A percentile compares a stretch with the other conserved stretches of the same genome.
phyloP scores from a whole-genome alignment of 2,113 vertebrate species.

The Candoia aspera region DNA sequence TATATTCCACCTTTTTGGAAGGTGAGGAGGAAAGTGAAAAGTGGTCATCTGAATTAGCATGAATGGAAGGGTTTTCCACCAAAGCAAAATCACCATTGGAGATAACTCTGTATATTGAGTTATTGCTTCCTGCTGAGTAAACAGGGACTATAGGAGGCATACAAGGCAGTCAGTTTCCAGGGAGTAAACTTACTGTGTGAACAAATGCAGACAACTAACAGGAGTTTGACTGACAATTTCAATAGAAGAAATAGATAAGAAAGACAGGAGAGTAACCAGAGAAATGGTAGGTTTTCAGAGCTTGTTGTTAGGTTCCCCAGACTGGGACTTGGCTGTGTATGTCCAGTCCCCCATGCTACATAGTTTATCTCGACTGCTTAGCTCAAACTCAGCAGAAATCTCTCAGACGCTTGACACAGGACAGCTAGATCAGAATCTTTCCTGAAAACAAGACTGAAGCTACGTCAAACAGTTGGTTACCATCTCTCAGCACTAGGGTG shows the following conservation, averaged over 20 bases:
- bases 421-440: neutral
- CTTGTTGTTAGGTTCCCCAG: neutral
- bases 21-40: neutral
- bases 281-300: neutral
- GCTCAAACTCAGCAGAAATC: neutral
- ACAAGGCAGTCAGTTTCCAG: neutral
- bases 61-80: neutral
- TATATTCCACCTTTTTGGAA: neutral
- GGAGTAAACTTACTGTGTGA: neutral
- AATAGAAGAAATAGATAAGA: neutral
- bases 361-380: neutral
- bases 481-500: neutral
- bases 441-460: neutral
- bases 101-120: neutral
- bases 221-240: neutral
- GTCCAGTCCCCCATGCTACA: neutral
- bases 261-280: neutral
- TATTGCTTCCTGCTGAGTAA: neutral
- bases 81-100: neutral
- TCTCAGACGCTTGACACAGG: neutral
- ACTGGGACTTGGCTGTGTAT: neutral
- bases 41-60: too few relatives aligned
- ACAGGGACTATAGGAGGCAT: neutral
- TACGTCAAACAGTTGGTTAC: neutral
- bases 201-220: neutral